Base-by-base conservation (phyloP, 1,140 invertebrate genomes). In the Potamilus streckersoni region DNA sequence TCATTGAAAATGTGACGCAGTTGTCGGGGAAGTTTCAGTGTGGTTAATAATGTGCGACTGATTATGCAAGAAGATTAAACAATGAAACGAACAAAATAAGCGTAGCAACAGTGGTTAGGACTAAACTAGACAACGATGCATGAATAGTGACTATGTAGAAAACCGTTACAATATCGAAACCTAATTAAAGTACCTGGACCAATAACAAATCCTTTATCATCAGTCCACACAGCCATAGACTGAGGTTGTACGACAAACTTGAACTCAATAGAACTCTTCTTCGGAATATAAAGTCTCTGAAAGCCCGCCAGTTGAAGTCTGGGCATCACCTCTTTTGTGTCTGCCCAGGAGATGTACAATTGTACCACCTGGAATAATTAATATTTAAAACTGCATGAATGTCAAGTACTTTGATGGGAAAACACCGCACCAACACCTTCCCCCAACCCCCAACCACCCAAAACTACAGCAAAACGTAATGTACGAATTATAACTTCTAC, bases 261-360 rank as follows among this genome's bases (percentile, higher is more conserved):
- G n/a, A 80, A 74, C 27, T 79, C 64, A 12, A 79, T 38, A 16
- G 55, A 63, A 6, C 63, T 27, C 19, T 31, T 17, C 11, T 72
- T 31, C 27, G 62, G 64, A 2, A 87, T 73, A 57, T 65, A 67
- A 19, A 84, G 67, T 62, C 86, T 69, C 27, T 81, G 61, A 56
- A 88, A 87, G 4, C 78, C 83, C 23, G 82, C 86, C 49, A 89
- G 71, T 74, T 88, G 88, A 55, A 87, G n/a, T 14, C 78, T 71
- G 2, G 88, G 87, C 83, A 85, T 87, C 19, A 63, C 74, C 61
- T 82, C 79, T 59, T 79, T 82, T 11, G 80, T 62, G 27, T 80
- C 75, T n/a, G 71, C 38, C 87, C 87, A 88, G 12, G 70, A 76
- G 27, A 89, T 76, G 69, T 89, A 89, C 1, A 88, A 73, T 75